phyloP scores from a whole-genome alignment of 1,140 invertebrate genomes.

The Neotoxoptera formosana region DNA sequence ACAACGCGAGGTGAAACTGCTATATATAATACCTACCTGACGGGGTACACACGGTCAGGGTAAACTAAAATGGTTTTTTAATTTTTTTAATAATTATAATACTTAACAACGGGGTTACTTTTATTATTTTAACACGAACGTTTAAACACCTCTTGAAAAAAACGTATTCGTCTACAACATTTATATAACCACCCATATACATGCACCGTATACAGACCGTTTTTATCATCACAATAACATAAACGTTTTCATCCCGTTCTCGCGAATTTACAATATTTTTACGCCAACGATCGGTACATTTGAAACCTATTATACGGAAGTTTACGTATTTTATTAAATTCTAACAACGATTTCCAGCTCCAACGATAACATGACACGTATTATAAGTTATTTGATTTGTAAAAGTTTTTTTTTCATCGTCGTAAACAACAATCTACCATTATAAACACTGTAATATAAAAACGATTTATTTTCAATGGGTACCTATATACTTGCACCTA shows the following conservation, averaged over 20 bases:
- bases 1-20: neutral
- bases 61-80: neutral
- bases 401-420: neutral
- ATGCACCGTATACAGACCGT: neutral
- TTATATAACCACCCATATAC: neutral
- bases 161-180: neutral
- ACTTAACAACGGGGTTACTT: neutral
- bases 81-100: neutral
- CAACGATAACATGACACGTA: neutral
- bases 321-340: neutral
- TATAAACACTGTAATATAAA: neutral
- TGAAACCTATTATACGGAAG: neutral
- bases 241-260: neutral
- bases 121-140: neutral
- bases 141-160: neutral
- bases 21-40: neutral
- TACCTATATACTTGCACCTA: neutral
- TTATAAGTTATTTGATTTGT: conserved; percentile 1
- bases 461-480: neutral
- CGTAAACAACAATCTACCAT: neutral
- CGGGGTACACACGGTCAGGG: neutral
- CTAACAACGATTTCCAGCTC: neutral
- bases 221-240: neutral
- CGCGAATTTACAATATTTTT: neutral
- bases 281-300: neutral